These are phyloP conservation scores for Oryzias curvinotus DNA, from an alignment of 2,113 vertebrate species.

Conservation along the genomic window DNA sequence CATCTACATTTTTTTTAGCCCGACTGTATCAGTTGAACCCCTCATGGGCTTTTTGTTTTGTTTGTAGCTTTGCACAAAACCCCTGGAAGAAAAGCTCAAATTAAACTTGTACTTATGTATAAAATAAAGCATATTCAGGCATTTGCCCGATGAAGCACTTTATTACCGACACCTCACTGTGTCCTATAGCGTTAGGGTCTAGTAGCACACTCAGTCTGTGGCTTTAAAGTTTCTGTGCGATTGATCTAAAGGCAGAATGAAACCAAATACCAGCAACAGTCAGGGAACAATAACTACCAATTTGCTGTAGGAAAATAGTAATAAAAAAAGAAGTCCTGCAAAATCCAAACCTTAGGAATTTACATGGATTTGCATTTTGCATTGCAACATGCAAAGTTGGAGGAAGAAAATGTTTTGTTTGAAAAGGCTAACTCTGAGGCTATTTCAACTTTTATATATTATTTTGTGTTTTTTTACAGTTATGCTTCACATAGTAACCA, in stretches of 20 bases:
- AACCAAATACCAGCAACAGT: conserved; percentile 32
- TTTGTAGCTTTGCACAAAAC: too few species aligned
- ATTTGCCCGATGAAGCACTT: conserved; percentile 64
- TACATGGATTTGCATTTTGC: too few species aligned
- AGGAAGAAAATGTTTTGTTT: too few species aligned
- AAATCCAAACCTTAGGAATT: not conserved
- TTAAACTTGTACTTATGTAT: conserved; percentile 26
- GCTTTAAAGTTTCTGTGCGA: conserved; percentile 42
- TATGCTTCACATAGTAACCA: too few species aligned
- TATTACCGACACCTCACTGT: conserved; percentile 55
- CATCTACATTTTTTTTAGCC: conserved; percentile 11
- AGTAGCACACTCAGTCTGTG: conserved; percentile 55
- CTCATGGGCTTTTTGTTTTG: too few species aligned
- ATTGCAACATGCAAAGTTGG: too few species aligned
- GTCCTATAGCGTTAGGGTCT: conserved; percentile 31
- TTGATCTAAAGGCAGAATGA: conserved; percentile 11
- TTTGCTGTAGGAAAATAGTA: not conserved
- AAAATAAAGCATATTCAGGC: conserved; percentile 42
- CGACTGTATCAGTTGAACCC: not conserved
- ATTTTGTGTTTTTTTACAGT: too few species aligned
- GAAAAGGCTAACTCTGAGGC: too few species aligned
- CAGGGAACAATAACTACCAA: conserved; percentile 37
- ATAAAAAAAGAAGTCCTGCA: not conserved
- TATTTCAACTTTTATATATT: too few species aligned
- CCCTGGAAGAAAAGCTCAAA: conserved; percentile 1